Conservation (phyloP, 2,797 vertebrate species). For the Psittacula derbiana region DNA sequence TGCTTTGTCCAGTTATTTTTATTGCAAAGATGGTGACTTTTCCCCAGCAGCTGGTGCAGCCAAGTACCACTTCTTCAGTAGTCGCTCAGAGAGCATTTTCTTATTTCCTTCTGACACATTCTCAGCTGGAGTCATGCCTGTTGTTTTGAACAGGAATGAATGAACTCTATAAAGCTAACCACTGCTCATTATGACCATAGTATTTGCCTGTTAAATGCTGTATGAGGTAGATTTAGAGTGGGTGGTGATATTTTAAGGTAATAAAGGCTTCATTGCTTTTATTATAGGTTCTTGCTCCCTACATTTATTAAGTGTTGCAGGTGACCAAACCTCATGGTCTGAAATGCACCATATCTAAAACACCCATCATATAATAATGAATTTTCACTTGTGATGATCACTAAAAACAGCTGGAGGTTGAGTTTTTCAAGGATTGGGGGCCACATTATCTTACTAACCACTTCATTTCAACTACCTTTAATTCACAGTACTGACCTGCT, state of each 20-base stretch:
- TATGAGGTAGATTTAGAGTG: not conserved
- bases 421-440: not conserved
- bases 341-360: not conserved
- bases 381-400: not conserved
- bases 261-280: not conserved
- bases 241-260: not conserved
- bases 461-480: not conserved
- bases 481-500: not conserved
- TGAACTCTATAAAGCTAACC: not conserved
- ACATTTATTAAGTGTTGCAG: not conserved
- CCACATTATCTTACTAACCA: not conserved
- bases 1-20: not conserved
- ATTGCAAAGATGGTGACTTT: not conserved
- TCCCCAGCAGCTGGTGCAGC: not conserved
- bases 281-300: not conserved
- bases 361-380: not conserved
- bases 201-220: not conserved
- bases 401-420: not conserved
- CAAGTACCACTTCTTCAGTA: conserved; percentile 25
- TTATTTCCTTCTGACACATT: conserved; percentile 7
- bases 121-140: not conserved
- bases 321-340: not conserved
- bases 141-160: not conserved
- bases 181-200: not conserved
- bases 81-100: not conserved